phyloP scores from a whole-genome alignment of 2,113 vertebrate species.

The Tursiops truncatus region DNA sequence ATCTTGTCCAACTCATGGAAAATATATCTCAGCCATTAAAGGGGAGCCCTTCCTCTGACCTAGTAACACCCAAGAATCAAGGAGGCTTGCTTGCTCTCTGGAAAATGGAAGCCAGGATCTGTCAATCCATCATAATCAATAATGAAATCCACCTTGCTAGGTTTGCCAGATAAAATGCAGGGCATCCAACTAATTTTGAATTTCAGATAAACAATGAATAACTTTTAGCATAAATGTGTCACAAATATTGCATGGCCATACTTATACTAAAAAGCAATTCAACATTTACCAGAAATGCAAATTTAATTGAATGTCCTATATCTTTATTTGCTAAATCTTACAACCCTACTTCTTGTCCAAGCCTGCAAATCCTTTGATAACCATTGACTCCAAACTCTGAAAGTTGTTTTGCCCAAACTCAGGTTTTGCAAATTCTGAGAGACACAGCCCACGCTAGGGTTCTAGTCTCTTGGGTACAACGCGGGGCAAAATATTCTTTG shows the following conservation, averaged over 20 bases:
- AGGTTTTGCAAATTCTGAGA: not conserved
- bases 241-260: not conserved
- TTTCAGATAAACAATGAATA: not conserved
- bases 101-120: not conserved
- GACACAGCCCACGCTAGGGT: not conserved
- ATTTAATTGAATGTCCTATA: not conserved
- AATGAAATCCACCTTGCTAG: not conserved
- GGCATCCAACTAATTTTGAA: not conserved
- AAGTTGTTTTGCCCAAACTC: not conserved
- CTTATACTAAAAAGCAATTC: not conserved
- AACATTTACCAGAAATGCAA: not conserved
- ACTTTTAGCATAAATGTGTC: not conserved
- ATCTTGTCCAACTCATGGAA: not conserved
- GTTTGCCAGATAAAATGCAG: not conserved
- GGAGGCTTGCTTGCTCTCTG: not conserved
- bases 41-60: not conserved
- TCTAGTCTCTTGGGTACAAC: not conserved
- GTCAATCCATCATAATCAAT: not conserved
- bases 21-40: not conserved
- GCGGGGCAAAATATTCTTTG: not conserved
- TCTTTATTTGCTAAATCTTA: slow-evolving; percentile 33
- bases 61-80: not conserved
- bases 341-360: not conserved
- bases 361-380: not conserved
- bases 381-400: not conserved